These are phyloP conservation scores for Campaea margaritaria DNA, from an alignment of 2,888 invertebrate species.

Conservation along the genomic window DNA sequence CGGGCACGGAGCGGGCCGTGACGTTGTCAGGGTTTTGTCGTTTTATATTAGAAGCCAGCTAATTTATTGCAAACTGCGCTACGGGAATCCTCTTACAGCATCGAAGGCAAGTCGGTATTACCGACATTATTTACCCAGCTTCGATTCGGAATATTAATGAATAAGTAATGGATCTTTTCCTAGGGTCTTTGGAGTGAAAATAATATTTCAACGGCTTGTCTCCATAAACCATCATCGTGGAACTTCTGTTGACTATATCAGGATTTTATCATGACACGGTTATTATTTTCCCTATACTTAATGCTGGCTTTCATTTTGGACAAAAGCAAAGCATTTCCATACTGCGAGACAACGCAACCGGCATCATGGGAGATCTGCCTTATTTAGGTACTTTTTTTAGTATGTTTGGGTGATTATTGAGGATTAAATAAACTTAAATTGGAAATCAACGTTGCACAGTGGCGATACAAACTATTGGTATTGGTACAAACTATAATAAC, in stretches of 20 bases:
- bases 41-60: constrained; percentile 83
- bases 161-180: constrained; percentile 27
- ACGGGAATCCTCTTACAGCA: constrained; percentile 71
- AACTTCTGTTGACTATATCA: neutral
- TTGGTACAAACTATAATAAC: too few species aligned
- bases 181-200: constrained; percentile 2
- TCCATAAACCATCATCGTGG: neutral
- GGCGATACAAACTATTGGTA: too few species aligned
- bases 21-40: constrained; percentile 79
- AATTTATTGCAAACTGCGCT: constrained; percentile 83
- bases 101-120: constrained; percentile 55
- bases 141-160: constrained; percentile 39
- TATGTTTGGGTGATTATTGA: too few species aligned
- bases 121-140: constrained; percentile 53
- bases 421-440: too few species aligned
- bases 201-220: constrained; percentile 8
- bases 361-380: too few species aligned
- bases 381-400: too few species aligned
- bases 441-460: too few species aligned
- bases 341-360: too few species aligned
- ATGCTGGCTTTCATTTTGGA: too few species aligned
- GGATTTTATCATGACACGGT: neutral
- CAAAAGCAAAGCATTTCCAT: too few species aligned
- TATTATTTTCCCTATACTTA: neutral
- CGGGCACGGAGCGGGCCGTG: constrained; percentile 51